Evolutionary conservation across 2,113 vertebrate species (phyloP), one percentile per base, ranked within the genome.

Genomic region (Alces alces): DNA sequence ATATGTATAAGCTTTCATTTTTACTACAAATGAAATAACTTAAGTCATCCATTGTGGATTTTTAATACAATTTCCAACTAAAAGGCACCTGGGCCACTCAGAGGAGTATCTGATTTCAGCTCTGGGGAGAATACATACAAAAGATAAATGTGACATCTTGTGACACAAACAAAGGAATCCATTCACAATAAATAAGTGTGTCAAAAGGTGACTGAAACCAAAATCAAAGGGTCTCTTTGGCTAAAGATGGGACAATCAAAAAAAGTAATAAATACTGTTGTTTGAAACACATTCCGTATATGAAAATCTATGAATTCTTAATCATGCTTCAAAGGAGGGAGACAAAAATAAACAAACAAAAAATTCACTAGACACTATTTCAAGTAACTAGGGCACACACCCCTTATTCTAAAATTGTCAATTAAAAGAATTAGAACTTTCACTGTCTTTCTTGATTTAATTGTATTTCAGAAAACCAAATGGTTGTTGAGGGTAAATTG

Each of bases 11-110:
- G 5, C 21, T 95, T 86, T 85, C 13, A 90, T 70, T 91, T 93
- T 92, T 87, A 93, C 5, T 54, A 80, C 58, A 96, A 91, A 95
- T 84, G 58, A 96, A 86, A 92, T 89, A 91, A 89, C 25, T 7
- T 87, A 79, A 93, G 3, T 52, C n/a, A 89, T 33, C 1, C 8
- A 76, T 7, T 73, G 90, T 76, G 33, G 21, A 4, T 50, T 83
- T 94, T 82, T 55, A 61, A 93, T 33, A 60, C 25, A 83, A 78
- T 45, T 93, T 86, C 55, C 61, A 90, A n/a, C 39, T 83, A 45
- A 87, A 76, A 94, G 13, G 86, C 64, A 64, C 47, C 11, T 93
- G 12, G n/a, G 2, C 45, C 87, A 16, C 19, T n/a, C 28, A 39
- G 7, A 86, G 30, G 2, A 76, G 86, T 78, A n/a, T 82, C 19